Evolutionary conservation across 2,797 vertebrate species (phyloP).

Genomic region (Zalophus californianus): DNA sequence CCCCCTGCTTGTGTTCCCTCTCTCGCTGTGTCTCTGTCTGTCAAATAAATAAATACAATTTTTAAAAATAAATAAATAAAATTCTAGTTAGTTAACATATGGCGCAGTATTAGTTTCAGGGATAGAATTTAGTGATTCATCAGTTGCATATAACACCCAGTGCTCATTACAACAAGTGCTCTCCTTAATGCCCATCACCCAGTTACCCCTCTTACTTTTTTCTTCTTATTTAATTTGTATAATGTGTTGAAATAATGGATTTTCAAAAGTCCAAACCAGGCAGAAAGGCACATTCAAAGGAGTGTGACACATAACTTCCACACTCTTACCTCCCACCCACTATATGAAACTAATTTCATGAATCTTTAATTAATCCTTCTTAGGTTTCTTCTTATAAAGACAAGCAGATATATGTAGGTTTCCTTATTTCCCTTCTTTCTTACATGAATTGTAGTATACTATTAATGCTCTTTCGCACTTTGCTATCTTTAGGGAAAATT

Average conservation of each 20-base stretch:
- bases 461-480: neutral
- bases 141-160: neutral
- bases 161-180: neutral
- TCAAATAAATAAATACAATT: too few relatives aligned
- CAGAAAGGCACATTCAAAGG: neutral
- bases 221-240: neutral
- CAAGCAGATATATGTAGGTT: neutral
- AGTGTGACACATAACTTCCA: neutral
- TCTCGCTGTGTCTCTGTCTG: too few relatives aligned
- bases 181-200: neutral
- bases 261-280: slow-evolving; percentile 13
- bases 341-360: neutral
- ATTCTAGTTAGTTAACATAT: neutral
- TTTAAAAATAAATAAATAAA: neutral
- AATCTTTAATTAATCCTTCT: neutral
- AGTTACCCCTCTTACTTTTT: neutral
- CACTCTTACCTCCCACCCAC: neutral
- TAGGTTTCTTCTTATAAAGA: neutral
- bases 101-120: neutral
- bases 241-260: neutral
- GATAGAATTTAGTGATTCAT: neutral
- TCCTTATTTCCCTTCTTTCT: neutral
- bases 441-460: neutral
- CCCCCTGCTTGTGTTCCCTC: too few relatives aligned
- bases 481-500: neutral